Percentiles rank a stretch among this genome's conserved stretches.
phyloP scores from a whole-genome alignment of 2,797 vertebrate genomes.

The Myotis daubentonii region DNA sequence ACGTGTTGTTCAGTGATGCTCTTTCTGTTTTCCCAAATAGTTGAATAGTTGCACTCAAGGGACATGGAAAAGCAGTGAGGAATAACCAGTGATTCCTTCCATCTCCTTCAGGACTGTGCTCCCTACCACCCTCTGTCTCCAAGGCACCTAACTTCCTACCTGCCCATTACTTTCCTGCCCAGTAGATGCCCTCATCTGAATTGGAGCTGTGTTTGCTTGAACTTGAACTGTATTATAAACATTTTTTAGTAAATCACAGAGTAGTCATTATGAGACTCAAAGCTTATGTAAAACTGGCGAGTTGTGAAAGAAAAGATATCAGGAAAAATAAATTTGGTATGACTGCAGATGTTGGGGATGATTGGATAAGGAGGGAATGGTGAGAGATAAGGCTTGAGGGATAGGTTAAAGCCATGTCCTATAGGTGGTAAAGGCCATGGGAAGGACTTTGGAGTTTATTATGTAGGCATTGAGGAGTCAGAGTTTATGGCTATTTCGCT shows the following conservation, averaged over 20 bases:
- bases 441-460: slow-evolving; percentile 25
- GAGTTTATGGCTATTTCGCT: neutral
- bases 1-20: neutral
- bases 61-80: neutral
- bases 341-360: neutral
- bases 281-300: neutral
- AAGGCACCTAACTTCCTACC: neutral
- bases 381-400: neutral
- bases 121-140: neutral
- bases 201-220: neutral
- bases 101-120: neutral
- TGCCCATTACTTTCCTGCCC: slow-evolving; percentile 4
- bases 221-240: slow-evolving; percentile 17
- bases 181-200: neutral
- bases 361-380: neutral
- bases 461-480: neutral
- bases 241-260: slow-evolving; percentile 35
- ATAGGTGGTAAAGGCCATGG: neutral
- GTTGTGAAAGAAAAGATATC: neutral
- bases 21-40: slow-evolving; percentile 16
- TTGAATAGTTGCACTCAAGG: neutral
- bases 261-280: slow-evolving; percentile 13
- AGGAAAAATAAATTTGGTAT: slow-evolving; percentile 14
- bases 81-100: neutral
- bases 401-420: neutral